Base-by-base conservation (phyloP, 1,140 invertebrate genomes). In the Dreissena rostriformis region DNA sequence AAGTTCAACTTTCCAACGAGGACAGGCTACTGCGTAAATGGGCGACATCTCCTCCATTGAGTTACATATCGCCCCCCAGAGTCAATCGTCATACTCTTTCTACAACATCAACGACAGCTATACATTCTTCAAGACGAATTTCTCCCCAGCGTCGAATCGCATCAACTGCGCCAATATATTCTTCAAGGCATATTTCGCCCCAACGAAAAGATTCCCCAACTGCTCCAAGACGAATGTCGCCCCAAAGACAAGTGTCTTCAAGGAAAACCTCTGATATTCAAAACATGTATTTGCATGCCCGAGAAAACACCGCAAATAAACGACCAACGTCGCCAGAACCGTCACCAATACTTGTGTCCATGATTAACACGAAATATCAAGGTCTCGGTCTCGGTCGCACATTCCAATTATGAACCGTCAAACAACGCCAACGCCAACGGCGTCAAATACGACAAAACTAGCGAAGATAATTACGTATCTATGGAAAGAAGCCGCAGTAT, bases 321-420 rank as follows among this genome's bases (percentile, higher is more conserved):
- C 17, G 77, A 22, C 77, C 49, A n/a, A 39, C 55, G 61, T 76
- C 74, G 5, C 7, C 28, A 14, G 77, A 79, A 70, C 29, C 66
- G n/a, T 71, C 68, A 14, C 24, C 26, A 22, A 61, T 61, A n/a
- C 57, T 4, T 11, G 17, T 2, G 17, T 61, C 57, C 17, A 19
- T 61, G 57, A n/a, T 4, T 61, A 12, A 24, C 22, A 39, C 39
- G 8, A 39, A 39, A 2, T 39, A 39, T 70, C 65, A 53, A 70
- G 77, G 66, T 79, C 77, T 26, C n/a, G n/a, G n/a, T n/a, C n/a
- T n/a, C 26, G 77, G 24, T 79, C 77, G 12, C 77, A 61, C 17
- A 61, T 4, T 24, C 57, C 57, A 24, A 11, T 61, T n/a, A 61
- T 19, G 17, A 61, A 39, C 39, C 57, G 22, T 61, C 57, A 24